Evolutionary conservation across 2,113 vertebrate species (phyloP).

Genomic region (Chaetops frenatus): DNA sequence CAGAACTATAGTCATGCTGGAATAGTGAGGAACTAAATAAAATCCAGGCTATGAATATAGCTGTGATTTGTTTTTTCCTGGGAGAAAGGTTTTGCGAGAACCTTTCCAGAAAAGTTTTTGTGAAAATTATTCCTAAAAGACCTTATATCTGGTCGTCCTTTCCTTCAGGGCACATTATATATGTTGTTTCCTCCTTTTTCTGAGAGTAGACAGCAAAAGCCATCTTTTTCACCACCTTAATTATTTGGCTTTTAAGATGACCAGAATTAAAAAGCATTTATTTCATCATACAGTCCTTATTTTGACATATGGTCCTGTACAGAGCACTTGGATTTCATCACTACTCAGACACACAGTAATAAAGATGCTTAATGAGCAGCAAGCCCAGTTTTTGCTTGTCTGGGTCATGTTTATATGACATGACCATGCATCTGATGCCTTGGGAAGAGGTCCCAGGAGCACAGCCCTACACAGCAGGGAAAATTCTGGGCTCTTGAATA

Average conservation of each 20-base stretch:
- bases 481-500: background rate
- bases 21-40: background rate
- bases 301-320: background rate
- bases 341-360: background rate
- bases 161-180: background rate
- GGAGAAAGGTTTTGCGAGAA: background rate
- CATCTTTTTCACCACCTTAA: background rate
- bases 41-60: background rate
- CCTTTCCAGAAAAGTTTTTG: background rate
- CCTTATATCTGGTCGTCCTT: background rate
- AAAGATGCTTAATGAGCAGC: background rate
- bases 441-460: background rate
- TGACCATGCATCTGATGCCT: background rate
- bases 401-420: background rate
- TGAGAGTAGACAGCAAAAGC: background rate
- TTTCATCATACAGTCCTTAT: background rate
- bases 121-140: background rate
- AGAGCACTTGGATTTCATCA: background rate
- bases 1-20: background rate
- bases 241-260: background rate
- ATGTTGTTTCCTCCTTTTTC: background rate
- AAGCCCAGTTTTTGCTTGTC: background rate
- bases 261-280: background rate
- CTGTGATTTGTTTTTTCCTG: background rate
- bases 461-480: background rate